Percentiles rank a stretch among this genome's conserved stretches.
phyloP scores from a whole-genome alignment of 2,113 vertebrate species.

The Urocitellus parryii region DNA sequence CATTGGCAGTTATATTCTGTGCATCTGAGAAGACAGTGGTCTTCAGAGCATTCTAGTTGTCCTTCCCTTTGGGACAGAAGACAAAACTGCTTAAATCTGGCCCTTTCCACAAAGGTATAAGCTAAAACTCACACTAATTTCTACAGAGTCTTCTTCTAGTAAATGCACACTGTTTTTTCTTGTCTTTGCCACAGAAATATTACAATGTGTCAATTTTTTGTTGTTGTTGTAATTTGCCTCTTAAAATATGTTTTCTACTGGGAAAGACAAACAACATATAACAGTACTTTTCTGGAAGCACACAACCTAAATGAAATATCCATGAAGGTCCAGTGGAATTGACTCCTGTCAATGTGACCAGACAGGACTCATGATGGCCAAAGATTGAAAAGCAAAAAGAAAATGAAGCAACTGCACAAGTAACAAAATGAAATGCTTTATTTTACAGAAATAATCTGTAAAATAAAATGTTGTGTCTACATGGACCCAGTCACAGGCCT shows the following conservation, averaged over 20 bases:
- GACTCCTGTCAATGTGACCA: neutral
- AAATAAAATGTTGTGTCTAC: too few relatives aligned
- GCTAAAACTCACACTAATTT: neutral
- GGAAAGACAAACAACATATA: neutral
- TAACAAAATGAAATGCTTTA: neutral
- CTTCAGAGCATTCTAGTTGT: neutral
- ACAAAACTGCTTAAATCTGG: neutral
- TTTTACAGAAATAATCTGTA: slow-evolving; percentile 1
- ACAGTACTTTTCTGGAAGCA: neutral
- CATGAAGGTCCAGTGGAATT: neutral
- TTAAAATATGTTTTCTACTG: neutral
- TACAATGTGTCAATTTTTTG: neutral
- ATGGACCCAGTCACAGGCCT: neutral
- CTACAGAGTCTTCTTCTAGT: neutral
- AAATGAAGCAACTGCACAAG: neutral
- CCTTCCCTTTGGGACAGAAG: neutral
- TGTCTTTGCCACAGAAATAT: neutral
- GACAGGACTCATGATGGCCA: neutral
- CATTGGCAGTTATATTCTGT: neutral
- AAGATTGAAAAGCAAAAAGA: neutral
- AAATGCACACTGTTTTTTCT: neutral
- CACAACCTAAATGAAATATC: neutral
- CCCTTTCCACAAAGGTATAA: neutral
- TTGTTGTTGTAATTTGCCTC: neutral
- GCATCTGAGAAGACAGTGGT: neutral